These are phyloP conservation scores for Plectropomus leopardus DNA, from an alignment of 2,113 vertebrate species.

Conservation along the genomic window DNA sequence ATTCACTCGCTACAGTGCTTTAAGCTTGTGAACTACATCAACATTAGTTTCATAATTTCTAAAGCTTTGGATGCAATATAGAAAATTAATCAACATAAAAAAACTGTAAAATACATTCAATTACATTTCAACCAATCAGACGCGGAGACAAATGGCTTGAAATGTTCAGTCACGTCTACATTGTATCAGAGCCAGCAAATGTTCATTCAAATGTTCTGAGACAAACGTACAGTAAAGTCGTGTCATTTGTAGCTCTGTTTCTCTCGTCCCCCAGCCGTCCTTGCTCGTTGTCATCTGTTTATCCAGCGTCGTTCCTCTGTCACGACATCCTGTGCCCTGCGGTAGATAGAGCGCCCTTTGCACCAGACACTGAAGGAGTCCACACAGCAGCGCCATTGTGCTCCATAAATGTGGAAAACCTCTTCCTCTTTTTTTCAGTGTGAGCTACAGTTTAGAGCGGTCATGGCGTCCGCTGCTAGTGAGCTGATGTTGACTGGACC, in stretches of 20 bases:
- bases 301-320: not conserved
- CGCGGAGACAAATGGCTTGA: not conserved
- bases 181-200: not conserved
- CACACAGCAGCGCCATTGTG: conserved; percentile 23
- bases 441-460: conserved; percentile 2
- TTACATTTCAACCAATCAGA: not conserved
- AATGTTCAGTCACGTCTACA: not conserved
- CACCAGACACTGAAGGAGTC: conserved; percentile 5
- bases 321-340: conserved; percentile 38
- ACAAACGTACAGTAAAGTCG: not conserved
- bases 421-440: conserved; percentile 9
- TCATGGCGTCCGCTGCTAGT: not conserved
- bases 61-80: not conserved
- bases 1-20: not conserved
- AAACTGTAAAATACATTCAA: not conserved
- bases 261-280: not conserved
- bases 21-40: not conserved
- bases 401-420: conserved; percentile 15
- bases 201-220: not conserved
- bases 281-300: not conserved
- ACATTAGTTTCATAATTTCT: not conserved
- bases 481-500: not conserved
- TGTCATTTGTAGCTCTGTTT: not conserved
- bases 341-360: conserved; percentile 48
- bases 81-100: not conserved